These are phyloP conservation scores for Drosophila melanica DNA, from an alignment of 1,140 invertebrate genomes.

Conservation along the genomic window DNA sequence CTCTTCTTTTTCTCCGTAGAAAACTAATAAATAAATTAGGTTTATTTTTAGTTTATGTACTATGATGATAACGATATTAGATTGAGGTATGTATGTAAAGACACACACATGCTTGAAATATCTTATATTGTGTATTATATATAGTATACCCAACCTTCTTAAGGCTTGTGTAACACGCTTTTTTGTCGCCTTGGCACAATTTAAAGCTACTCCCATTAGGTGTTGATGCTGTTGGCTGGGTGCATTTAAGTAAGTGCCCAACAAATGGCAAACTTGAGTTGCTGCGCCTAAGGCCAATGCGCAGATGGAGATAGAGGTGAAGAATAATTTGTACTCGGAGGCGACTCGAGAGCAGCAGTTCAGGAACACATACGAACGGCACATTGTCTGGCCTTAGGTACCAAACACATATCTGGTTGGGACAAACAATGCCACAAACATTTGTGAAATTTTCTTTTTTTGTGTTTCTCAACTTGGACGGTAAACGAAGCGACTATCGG, in stretches of 20 bases:
- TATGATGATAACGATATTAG: too few species aligned
- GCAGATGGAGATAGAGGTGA: slow-evolving; percentile 62
- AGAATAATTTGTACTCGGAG: slow-evolving; percentile 75
- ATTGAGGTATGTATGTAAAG: too few species aligned
- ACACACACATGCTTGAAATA: too few species aligned
- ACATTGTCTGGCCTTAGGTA: slow-evolving; percentile 56
- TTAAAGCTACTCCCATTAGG: neutral
- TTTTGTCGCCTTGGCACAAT: slow-evolving; percentile 21
- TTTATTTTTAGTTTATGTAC: too few species aligned
- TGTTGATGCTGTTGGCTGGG: neutral
- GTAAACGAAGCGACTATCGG: neutral
- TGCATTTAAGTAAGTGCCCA: slow-evolving; percentile 58
- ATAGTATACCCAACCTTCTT: neutral
- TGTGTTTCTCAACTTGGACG: slow-evolving; percentile 1
- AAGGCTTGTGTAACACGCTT: slow-evolving; percentile 10
- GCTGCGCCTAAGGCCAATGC: slow-evolving; percentile 45
- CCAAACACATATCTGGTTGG: slow-evolving; percentile 30
- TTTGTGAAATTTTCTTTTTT: slow-evolving; percentile 63
- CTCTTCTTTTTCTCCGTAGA: too few species aligned
- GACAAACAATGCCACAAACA: slow-evolving; percentile 49
- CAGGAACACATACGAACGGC: slow-evolving; percentile 46
- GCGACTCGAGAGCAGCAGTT: slow-evolving; percentile 54
- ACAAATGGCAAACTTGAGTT: slow-evolving; percentile 61
- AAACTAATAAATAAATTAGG: too few species aligned
- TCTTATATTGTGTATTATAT: neutral